These are phyloP conservation scores for Ochropleura plecta DNA, from an alignment of 2,888 invertebrate species.

Conservation along the genomic window DNA sequence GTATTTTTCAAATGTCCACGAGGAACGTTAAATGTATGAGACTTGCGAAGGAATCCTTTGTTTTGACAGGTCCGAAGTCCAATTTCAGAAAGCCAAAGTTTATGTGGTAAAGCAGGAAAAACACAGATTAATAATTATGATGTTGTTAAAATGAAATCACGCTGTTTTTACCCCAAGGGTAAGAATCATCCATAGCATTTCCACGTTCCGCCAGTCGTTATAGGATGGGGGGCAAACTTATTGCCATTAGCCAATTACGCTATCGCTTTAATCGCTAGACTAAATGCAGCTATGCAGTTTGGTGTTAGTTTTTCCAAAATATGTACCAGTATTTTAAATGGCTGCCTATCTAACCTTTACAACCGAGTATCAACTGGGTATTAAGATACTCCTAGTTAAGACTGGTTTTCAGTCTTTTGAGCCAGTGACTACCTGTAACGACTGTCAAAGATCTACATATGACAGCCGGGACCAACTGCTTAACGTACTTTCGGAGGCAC, in stretches of 20 bases:
- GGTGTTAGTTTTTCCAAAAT: background rate
- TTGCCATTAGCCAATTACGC: background rate
- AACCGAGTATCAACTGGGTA: too few species aligned
- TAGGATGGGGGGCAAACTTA: background rate
- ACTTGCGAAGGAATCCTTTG: slow-evolving; percentile 23
- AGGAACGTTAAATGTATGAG: slow-evolving; percentile 29
- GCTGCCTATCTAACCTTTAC: too few species aligned
- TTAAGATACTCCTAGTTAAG: too few species aligned
- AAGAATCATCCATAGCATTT: too few species aligned
- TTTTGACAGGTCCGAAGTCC: slow-evolving; percentile 21
- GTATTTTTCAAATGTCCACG: slow-evolving; percentile 30
- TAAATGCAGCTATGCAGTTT: background rate
- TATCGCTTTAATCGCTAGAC: background rate
- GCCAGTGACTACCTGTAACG: too few species aligned
- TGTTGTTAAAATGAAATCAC: background rate
- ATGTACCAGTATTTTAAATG: too few species aligned
- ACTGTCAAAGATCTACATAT: too few species aligned
- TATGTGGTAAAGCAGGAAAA: background rate
- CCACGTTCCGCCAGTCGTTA: background rate
- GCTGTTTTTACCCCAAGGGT: background rate
- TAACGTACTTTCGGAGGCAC: too few species aligned
- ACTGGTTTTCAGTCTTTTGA: too few species aligned
- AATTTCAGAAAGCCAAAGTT: background rate
- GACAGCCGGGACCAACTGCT: too few species aligned
- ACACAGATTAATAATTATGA: background rate